Base-by-base conservation (phyloP, 2,888 invertebrate genomes). In the Eulithis testata region DNA sequence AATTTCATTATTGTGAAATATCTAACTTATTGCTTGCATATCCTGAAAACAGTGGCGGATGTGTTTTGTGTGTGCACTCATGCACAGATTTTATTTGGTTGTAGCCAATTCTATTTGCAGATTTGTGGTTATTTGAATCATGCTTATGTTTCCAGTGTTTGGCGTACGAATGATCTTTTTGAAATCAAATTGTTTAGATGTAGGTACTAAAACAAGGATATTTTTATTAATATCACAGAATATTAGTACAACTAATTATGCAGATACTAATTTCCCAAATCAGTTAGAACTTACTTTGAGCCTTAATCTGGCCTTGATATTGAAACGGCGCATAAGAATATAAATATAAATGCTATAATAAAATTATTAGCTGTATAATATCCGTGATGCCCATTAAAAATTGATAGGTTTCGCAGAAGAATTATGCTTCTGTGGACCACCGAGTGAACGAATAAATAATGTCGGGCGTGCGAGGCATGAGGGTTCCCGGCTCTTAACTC, bases 381-480 rank as follows among this genome's bases (percentile, higher is more conserved):
- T 73, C 70, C 73, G 68, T 72, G 74, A 55, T 73, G 73, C 72
- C 73, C 77, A 77, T 81, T 78, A 80, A 76, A 77, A 76, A 80
- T 80, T 74, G 76, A 78, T 76, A 80, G 70, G 73, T 72, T 70
- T 70, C 71, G 65, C 65, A 69, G 74, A 80, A 77, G 76, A 81
- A 77, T 79, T 77, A 81, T 76, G 75, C 73, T 68, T 69, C 72
- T 70, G 69, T 73, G 70, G 75, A 74, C 76, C 68, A 70, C 72
- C 68, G 77, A 76, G 80, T 76, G 75, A 76, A 77, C 76, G 75
- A 77, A 83, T 83, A 82, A 82, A 81, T 82, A 81, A 81, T 74
- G 76, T 69, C 70, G 76, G 76, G 76, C 76, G 76, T 77, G 73
- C 75, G 74, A 72, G 72, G 71, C 73, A 66, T 60, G 65, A 66